A percentile compares a stretch with the other conserved stretches of the same genome.
phyloP scores from a whole-genome alignment of 1,140 invertebrate genomes.

The Oryctes rhinoceros region DNA sequence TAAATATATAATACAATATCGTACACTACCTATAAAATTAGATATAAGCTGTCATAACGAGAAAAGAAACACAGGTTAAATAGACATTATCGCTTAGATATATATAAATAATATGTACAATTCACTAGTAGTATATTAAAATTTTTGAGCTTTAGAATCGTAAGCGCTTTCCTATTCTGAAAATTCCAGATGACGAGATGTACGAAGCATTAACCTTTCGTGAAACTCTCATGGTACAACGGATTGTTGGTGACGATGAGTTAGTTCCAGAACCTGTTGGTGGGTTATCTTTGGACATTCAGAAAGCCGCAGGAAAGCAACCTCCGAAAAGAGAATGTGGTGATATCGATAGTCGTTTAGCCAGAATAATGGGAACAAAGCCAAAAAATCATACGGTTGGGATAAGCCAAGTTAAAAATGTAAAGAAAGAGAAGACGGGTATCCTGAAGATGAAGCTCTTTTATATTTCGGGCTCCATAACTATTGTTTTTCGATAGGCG shows the following conservation, averaged over 20 bases:
- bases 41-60: slow-evolving; percentile 8
- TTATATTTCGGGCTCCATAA: neutral
- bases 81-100: neutral
- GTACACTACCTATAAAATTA: slow-evolving; percentile 17
- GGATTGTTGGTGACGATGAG: neutral
- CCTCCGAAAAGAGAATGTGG: slow-evolving; percentile 37
- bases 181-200: slow-evolving; percentile 57
- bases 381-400: neutral
- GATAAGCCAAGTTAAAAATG: neutral
- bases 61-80: neutral
- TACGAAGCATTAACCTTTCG: slow-evolving; percentile 55
- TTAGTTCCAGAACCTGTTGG: slow-evolving; percentile 48
- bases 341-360: slow-evolving; percentile 34
- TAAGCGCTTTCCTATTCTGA: neutral
- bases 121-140: neutral
- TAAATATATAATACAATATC: slow-evolving; percentile 35
- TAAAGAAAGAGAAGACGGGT: neutral
- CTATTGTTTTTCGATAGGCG: neutral
- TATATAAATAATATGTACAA: neutral
- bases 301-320: slow-evolving; percentile 47
- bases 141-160: slow-evolving; percentile 18
- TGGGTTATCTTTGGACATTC: slow-evolving; percentile 53
- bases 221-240: slow-evolving; percentile 50
- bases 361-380: neutral
- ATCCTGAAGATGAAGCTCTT: neutral